Evolutionary conservation across 2,113 vertebrate species (phyloP).

Genomic region (Platanista minor): DNA sequence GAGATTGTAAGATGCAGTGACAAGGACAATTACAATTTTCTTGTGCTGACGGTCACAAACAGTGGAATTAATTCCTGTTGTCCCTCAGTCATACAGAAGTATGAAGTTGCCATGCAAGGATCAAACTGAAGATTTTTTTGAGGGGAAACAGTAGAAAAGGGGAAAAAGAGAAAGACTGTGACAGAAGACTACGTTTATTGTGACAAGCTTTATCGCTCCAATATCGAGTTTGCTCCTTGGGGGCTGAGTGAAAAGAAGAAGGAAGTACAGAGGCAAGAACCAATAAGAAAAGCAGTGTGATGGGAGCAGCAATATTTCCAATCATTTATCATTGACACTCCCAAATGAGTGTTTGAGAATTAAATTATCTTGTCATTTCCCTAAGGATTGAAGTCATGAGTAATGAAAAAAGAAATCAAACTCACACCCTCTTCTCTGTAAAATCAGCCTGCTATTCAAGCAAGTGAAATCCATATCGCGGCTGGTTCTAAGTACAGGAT

Average conservation of each 20-base stretch:
- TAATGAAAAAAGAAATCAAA: slow-evolving; percentile 47
- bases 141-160: neutral
- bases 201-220: slow-evolving; percentile 7
- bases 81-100: neutral
- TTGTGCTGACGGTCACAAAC: neutral
- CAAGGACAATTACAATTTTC: slow-evolving; percentile 45
- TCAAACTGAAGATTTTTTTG: neutral
- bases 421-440: neutral
- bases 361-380: slow-evolving; percentile 56
- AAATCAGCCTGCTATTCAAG: slow-evolving; percentile 40
- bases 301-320: neutral
- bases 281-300: neutral
- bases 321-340: slow-evolving; percentile 40
- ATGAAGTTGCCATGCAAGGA: neutral
- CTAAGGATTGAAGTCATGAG: slow-evolving; percentile 9
- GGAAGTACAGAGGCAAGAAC: neutral
- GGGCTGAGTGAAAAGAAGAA: neutral
- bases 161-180: neutral
- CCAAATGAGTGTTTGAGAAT: slow-evolving; percentile 48
- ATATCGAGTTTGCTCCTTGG: neutral
- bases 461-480: slow-evolving; percentile 51
- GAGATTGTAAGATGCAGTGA: slow-evolving; percentile 23
- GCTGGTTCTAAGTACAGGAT: slow-evolving; percentile 60
- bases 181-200: slow-evolving; percentile 6
- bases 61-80: slow-evolving; percentile 32